Evolutionary conservation across 2,113 vertebrate genomes (phyloP).

Genomic region (Coptodon bakossiorum): DNA sequence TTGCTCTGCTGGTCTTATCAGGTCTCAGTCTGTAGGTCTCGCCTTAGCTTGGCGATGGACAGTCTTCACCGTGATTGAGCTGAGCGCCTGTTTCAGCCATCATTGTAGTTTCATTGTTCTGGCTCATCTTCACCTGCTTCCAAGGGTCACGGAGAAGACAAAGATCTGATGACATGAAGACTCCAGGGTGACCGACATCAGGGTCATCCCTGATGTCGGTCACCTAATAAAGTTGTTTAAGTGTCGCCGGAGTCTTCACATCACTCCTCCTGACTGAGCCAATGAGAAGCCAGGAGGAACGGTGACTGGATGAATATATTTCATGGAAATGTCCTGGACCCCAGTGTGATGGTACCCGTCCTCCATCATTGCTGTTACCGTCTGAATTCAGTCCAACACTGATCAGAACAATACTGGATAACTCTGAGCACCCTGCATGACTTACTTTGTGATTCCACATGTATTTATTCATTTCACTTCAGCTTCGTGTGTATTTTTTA

Average conservation of each 20-base stretch:
- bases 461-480: not conserved
- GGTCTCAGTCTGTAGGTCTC: not conserved
- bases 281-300: not conserved
- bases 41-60: not conserved
- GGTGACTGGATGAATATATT: not conserved
- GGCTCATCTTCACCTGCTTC: not conserved
- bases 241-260: no score
- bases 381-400: not conserved
- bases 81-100: not conserved
- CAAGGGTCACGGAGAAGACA: not conserved
- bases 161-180: not conserved
- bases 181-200: not conserved
- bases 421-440: not conserved
- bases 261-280: no score
- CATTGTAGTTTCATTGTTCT: not conserved
- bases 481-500: not conserved
- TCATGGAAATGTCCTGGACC: not conserved
- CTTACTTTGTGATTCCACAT: not conserved
- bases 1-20: not conserved
- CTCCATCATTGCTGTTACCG: not conserved
- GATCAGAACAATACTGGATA: not conserved
- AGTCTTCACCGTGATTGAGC: not conserved
- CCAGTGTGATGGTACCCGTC: not conserved
- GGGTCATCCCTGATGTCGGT: not conserved
- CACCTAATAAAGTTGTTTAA: no score